A percentile compares a stretch with the other conserved stretches of the same genome.
phyloP scores from a whole-genome alignment of 1,140 invertebrate genomes.

The Aphidius gifuensis region DNA sequence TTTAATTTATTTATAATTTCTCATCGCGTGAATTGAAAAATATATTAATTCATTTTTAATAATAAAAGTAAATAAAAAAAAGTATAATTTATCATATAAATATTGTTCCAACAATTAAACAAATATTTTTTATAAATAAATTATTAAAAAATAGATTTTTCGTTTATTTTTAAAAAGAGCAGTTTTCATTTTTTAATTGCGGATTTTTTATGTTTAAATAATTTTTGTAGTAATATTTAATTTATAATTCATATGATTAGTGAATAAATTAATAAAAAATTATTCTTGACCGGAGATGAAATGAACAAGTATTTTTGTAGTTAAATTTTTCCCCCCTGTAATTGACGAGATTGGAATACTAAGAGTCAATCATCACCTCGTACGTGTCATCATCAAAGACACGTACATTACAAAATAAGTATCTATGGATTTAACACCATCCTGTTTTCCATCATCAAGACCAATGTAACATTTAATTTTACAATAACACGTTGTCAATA shows the following conservation, averaged over 20 bases:
- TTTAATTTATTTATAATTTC: too few relatives aligned
- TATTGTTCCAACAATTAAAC: too few relatives aligned
- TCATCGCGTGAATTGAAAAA: too few relatives aligned
- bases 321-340: slow-evolving; percentile 25
- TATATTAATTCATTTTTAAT: not conserved
- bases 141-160: too few relatives aligned
- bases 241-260: slow-evolving; percentile 26
- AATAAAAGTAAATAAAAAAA: not conserved
- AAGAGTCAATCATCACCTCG: slow-evolving; percentile 21
- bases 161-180: too few relatives aligned
- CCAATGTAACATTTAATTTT: too few relatives aligned
- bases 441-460: not conserved
- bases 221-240: not conserved
- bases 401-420: not conserved
- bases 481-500: too few relatives aligned
- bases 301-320: slow-evolving; percentile 16
- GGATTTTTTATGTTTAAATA: too few relatives aligned
- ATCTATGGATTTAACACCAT: not conserved
- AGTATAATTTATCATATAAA: not conserved
- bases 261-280: slow-evolving; percentile 29
- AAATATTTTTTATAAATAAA: too few relatives aligned
- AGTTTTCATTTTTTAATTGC: too few relatives aligned
- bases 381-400: not conserved
- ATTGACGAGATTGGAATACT: slow-evolving; percentile 20
- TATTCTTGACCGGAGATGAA: slow-evolving; percentile 32